These are phyloP conservation scores for Drosophila bipectinata DNA, from an alignment of 1,140 invertebrate genomes.

Conservation along the genomic window DNA sequence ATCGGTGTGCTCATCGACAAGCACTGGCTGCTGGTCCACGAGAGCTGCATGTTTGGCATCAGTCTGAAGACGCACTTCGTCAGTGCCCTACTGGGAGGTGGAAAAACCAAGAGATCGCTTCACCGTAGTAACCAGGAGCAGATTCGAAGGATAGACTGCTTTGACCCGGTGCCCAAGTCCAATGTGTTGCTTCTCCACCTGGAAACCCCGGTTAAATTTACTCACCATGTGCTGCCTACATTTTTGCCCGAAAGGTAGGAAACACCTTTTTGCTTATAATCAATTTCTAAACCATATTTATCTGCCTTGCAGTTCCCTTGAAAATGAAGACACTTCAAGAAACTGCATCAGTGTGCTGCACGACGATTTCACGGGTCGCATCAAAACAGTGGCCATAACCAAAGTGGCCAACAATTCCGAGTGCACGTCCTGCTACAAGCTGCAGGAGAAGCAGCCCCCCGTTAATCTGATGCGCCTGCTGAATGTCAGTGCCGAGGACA, in stretches of 20 bases:
- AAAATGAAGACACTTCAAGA: slow-evolving; percentile 10
- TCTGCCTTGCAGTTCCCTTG: slow-evolving; percentile 9
- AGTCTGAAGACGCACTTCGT: slow-evolving; percentile 87
- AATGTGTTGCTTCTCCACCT: slow-evolving; percentile 87
- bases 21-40: slow-evolving; percentile 87
- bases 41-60: slow-evolving; percentile 85
- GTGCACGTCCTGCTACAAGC: slow-evolving; percentile 64
- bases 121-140: slow-evolving; percentile 89
- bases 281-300: not conserved
- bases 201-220: slow-evolving; percentile 85
- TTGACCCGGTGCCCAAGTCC: slow-evolving; percentile 84
- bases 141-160: slow-evolving; percentile 85
- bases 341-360: slow-evolving; percentile 77
- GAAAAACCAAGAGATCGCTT: slow-evolving; percentile 84
- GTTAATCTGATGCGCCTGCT: slow-evolving; percentile 58
- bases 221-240: slow-evolving; percentile 87
- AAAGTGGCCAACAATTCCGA: slow-evolving; percentile 23
- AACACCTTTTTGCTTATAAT: not conserved
- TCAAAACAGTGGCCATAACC: slow-evolving; percentile 63
- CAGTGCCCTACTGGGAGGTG: slow-evolving; percentile 87
- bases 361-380: slow-evolving; percentile 66
- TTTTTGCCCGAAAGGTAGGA: slow-evolving; percentile 78
- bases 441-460: slow-evolving; percentile 64
- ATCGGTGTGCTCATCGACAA: slow-evolving; percentile 87
- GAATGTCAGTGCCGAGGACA: slow-evolving; percentile 69